Evolutionary conservation across 1,140 invertebrate species (phyloP).

Genomic region (Bombus waltoni): DNA sequence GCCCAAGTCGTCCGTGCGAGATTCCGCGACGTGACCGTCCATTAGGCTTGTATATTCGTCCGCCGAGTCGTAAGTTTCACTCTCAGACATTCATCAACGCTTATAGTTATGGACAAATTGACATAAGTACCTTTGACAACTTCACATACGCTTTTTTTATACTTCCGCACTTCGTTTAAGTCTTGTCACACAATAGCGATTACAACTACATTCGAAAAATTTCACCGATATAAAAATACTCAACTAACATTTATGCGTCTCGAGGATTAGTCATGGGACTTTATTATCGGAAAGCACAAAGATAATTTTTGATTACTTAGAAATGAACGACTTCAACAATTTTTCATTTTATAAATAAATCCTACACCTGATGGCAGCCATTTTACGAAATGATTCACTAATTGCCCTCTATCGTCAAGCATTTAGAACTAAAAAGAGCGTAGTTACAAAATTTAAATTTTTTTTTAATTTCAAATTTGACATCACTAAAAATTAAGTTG

Average conservation of each 20-base stretch:
- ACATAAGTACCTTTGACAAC: conserved; percentile 33
- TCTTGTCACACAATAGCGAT: not conserved
- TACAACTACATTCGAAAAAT: not conserved
- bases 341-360: not conserved
- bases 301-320: not conserved
- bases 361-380: conserved; percentile 23
- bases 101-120: conserved; percentile 17
- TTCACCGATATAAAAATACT: not conserved
- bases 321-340: not conserved
- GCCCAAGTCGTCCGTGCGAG: conserved; percentile 75
- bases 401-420: not conserved
- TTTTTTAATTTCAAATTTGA: not conserved
- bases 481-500: not conserved
- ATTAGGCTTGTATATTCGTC: conserved; percentile 90
- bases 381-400: conserved; percentile 21
- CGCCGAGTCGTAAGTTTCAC: conserved; percentile 81
- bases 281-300: not conserved
- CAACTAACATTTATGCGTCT: not conserved
- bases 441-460: not conserved
- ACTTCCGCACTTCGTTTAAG: conserved; percentile 13
- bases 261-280: not conserved
- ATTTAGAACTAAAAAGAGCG: not conserved
- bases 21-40: conserved; percentile 89
- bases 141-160: not conserved
- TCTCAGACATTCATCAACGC: conserved; percentile 82